phyloP scores from a whole-genome alignment of 1,140 invertebrate genomes.

The Pissodes strobi region DNA sequence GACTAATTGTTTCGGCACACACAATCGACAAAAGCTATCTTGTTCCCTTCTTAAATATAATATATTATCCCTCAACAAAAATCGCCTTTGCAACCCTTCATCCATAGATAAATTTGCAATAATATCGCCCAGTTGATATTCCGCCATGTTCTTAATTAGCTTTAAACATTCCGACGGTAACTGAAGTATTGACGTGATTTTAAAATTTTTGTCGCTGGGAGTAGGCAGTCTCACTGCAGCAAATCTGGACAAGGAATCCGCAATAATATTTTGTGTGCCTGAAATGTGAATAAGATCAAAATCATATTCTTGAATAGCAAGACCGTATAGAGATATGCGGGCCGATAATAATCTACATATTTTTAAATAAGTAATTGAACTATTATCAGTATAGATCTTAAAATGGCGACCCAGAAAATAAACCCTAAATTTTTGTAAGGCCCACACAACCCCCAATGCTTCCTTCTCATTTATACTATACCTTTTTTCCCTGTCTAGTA shows the following conservation, averaged over 20 bases:
- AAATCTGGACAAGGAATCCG: background rate
- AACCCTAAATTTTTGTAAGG: background rate
- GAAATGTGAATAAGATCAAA: background rate
- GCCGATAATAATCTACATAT: background rate
- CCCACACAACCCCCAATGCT: background rate
- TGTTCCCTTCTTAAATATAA: background rate
- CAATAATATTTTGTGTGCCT: background rate
- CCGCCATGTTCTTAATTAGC: too few species aligned
- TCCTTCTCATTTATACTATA: background rate
- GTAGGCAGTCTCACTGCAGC: background rate
- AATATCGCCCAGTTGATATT: too few species aligned
- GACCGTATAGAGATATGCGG: background rate
- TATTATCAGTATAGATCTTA: background rate
- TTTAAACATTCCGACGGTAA: too few species aligned
- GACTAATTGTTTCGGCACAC: conserved; percentile 3
- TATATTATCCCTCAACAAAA: background rate
- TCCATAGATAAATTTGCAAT: background rate
- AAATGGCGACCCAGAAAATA: background rate
- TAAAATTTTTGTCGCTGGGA: background rate
- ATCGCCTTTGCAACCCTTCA: background rate
- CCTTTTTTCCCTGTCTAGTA: background rate
- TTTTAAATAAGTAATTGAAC: background rate
- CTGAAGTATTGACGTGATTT: background rate
- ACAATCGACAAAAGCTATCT: conserved; percentile 1
- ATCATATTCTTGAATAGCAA: background rate